A percentile compares a stretch with the other conserved stretches of the same genome.
These are phyloP conservation scores for Erpobdella octoculata DNA, from an alignment of 2,888 invertebrate species.

Conservation along the genomic window DNA sequence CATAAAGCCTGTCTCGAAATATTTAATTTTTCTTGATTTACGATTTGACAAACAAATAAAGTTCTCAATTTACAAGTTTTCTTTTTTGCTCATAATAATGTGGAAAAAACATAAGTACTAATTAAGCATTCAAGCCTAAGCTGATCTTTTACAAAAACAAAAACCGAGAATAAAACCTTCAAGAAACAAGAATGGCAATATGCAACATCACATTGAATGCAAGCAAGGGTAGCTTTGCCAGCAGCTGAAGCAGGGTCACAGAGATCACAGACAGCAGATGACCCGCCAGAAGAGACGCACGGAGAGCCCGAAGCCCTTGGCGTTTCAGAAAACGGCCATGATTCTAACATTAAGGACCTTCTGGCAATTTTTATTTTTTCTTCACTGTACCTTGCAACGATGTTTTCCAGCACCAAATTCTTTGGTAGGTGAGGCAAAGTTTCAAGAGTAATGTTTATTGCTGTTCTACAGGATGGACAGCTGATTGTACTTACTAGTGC, in stretches of 20 bases:
- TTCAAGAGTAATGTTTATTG: constrained; percentile 39
- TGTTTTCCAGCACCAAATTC: constrained; percentile 47
- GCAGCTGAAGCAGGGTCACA: constrained; percentile 41
- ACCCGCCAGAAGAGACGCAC: not conserved
- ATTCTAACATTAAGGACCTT: constrained; percentile 40
- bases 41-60: too few species aligned
- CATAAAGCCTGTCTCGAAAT: too few species aligned
- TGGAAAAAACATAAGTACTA: too few species aligned
- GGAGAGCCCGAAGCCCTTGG: constrained; percentile 18
- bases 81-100: too few species aligned
- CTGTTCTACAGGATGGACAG: constrained; percentile 46
- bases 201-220: constrained; percentile 45
- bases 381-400: constrained; percentile 47
- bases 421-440: constrained; percentile 42
- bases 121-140: too few species aligned
- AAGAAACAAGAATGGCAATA: constrained; percentile 46
- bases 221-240: constrained; percentile 42
- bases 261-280: constrained; percentile 39
- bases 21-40: too few species aligned
- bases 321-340: constrained; percentile 33
- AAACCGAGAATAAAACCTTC: constrained; percentile 21
- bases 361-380: constrained; percentile 43
- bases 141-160: too few species aligned
- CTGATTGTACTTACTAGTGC: constrained; percentile 31
- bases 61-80: too few species aligned